Base-by-base conservation (phyloP, 2,113 vertebrate species). In the Laterallus jamaicensis region DNA sequence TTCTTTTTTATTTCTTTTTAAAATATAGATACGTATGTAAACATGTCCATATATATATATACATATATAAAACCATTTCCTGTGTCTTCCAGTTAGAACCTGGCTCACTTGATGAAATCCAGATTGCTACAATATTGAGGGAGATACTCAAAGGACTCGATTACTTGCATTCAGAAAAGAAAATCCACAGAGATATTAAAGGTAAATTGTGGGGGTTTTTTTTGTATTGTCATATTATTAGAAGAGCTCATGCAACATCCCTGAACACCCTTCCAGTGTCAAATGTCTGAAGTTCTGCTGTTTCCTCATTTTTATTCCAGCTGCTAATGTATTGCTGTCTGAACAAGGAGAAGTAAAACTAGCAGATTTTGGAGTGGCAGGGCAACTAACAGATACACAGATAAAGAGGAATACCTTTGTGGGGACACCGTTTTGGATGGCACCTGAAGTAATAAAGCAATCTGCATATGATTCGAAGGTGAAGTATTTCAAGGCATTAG, bases 101-200 rank as follows among this genome's bases (percentile, higher is more conserved):
- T 76, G 99, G 99, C 21, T 94, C 98, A 21, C 97, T 99, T 56
- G 99, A 99, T 92, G 99, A 99, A 98, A 98, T 97, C 5, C 99
- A 99, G 96, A 99, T 99, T 67, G 99, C 99, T 60, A 99, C 99
- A 70, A 99, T 99, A 96, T 96, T 99, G 90, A 98, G 99, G 93
- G 99, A 99, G 97, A 99, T 99, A 82, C 97, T 99, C 52, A 99
- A 99, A 98, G 99, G 99, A 64, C 98, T 99, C 0, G 99, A 99
- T 96, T 99, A 99, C 92, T 98, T 99, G 75, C 99, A 99, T 98
- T 99, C 99, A 15, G 99, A 99, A 97, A 99, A 99, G 98, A 99
- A 99, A 98, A 99, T 99, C 95, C 99, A 99, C 95, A 97, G 99
- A 98, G 99, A 99, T 96, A 99, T 99, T 97, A 99, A 99, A 99